Evolutionary conservation across 2,113 vertebrate genomes (phyloP).

Genomic region (Triplophysa tibetana): DNA sequence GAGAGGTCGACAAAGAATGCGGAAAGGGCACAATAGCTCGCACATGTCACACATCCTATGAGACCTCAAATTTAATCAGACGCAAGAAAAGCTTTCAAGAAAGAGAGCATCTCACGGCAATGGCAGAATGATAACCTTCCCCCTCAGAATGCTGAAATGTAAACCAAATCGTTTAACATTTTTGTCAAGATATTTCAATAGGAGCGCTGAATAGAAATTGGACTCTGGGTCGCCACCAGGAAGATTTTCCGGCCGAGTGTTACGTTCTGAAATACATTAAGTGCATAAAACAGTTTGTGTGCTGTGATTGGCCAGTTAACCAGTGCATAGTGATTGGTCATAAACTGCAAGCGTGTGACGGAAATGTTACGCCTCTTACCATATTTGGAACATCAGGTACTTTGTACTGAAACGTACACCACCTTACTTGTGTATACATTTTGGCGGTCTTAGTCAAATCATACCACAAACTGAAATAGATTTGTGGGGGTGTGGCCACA

Average conservation of each 20-base stretch:
- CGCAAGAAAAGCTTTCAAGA: conserved; percentile 23
- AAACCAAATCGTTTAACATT: conserved; percentile 9
- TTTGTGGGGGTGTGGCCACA: too few species aligned
- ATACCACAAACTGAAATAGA: too few species aligned
- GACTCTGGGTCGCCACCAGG: neutral
- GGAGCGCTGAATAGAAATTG: conserved; percentile 20
- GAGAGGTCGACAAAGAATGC: neutral
- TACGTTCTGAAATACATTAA: neutral
- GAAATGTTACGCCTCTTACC: too few species aligned
- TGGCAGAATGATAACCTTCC: conserved; percentile 4
- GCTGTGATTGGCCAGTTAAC: too few species aligned
- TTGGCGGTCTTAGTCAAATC: too few species aligned
- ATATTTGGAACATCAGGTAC: too few species aligned
- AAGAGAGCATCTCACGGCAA: neutral
- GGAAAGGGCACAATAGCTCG: conserved; percentile 31
- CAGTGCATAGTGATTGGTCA: too few species aligned
- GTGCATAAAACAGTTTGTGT: neutral
- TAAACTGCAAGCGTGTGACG: too few species aligned
- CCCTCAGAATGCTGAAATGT: neutral
- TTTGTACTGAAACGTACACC: too few species aligned
- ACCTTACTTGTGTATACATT: too few species aligned
- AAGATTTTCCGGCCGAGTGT: too few species aligned
- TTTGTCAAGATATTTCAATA: conserved; percentile 4
- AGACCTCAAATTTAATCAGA: conserved; percentile 52
- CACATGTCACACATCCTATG: conserved; percentile 39